These are phyloP conservation scores for Sinopyrophorus schimmeli DNA, from an alignment of 2,888 invertebrate genomes.

Conservation along the genomic window DNA sequence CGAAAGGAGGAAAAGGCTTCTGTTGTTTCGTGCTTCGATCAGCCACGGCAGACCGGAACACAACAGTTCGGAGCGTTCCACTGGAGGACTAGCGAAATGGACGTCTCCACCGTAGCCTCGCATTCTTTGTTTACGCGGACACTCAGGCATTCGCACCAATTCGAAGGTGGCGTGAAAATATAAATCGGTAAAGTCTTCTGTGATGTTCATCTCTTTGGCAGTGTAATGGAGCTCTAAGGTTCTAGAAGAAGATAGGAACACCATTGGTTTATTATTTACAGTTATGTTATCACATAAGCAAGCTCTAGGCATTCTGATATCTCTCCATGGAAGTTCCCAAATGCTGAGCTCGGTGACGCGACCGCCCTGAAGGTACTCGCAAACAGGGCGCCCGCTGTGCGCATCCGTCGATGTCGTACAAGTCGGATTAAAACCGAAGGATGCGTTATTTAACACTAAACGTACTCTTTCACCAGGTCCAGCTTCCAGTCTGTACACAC, in stretches of 20 bases:
- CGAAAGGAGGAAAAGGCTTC: constrained; percentile 78
- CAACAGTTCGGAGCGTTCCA: constrained; percentile 63
- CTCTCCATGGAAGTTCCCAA: constrained; percentile 74
- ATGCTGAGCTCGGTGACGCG: constrained; percentile 62
- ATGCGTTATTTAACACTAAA: constrained; percentile 70
- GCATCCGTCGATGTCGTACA: constrained; percentile 74
- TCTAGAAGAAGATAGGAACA: constrained; percentile 67
- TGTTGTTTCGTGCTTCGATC: constrained; percentile 76
- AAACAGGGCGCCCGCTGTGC: constrained; percentile 70
- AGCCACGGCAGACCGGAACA: constrained; percentile 80
- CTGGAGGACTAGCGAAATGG: constrained; percentile 65
- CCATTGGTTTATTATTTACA: constrained; percentile 62
- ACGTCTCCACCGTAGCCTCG: constrained; percentile 69
- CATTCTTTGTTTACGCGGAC: constrained; percentile 66
- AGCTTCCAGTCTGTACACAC: constrained; percentile 76
- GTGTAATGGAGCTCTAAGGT: constrained; percentile 77
- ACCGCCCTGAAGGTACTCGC: constrained; percentile 53
- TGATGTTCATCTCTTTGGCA: constrained; percentile 72
- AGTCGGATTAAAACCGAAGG: constrained; percentile 68
- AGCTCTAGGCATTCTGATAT: constrained; percentile 69
- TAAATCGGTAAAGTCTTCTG: constrained; percentile 80
- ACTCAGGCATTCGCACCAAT: constrained; percentile 66
- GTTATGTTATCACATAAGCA: constrained; percentile 79
- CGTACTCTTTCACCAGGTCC: constrained; percentile 65
- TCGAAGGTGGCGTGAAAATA: constrained; percentile 77